phyloP scores from a whole-genome alignment of 2,113 vertebrate genomes.

The Festucalex cinctus region DNA sequence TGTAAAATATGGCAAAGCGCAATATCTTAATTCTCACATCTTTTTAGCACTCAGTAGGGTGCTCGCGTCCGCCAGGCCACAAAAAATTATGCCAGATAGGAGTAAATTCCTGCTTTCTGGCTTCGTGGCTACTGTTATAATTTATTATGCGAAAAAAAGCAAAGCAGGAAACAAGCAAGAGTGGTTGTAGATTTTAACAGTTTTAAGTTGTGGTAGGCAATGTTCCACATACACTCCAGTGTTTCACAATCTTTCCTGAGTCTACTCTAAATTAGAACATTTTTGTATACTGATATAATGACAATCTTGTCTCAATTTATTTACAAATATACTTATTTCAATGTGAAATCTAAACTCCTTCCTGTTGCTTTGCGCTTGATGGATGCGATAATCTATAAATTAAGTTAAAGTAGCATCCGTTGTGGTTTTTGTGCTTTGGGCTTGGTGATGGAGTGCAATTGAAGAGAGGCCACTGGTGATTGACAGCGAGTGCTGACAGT shows the following conservation, averaged over 20 bases:
- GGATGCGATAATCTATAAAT: background rate
- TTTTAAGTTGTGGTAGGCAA: background rate
- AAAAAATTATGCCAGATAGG: background rate
- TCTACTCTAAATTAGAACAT: background rate
- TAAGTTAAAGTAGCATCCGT: constrained; percentile 8
- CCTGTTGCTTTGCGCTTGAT: background rate
- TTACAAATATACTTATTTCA: background rate
- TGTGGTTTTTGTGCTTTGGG: constrained; percentile 26
- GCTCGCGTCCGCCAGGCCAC: background rate
- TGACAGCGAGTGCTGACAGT: constrained; percentile 51
- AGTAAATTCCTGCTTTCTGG: background rate
- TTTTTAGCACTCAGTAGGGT: constrained; percentile 9
- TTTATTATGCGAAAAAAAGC: background rate
- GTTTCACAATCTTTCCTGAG: background rate
- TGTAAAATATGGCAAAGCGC: background rate
- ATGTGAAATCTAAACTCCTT: background rate
- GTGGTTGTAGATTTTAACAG: background rate
- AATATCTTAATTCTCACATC: background rate
- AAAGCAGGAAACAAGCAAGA: background rate
- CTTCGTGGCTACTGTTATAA: background rate
- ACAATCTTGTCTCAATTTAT: background rate
- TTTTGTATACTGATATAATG: background rate
- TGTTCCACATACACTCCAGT: background rate
- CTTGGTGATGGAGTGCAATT: constrained; percentile 36
- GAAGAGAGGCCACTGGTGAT: constrained; percentile 44